A percentile compares a stretch with the other conserved stretches of the same genome.
Conservation (phyloP, 2,888 invertebrate species). For the Ryuthela nishihirai region DNA sequence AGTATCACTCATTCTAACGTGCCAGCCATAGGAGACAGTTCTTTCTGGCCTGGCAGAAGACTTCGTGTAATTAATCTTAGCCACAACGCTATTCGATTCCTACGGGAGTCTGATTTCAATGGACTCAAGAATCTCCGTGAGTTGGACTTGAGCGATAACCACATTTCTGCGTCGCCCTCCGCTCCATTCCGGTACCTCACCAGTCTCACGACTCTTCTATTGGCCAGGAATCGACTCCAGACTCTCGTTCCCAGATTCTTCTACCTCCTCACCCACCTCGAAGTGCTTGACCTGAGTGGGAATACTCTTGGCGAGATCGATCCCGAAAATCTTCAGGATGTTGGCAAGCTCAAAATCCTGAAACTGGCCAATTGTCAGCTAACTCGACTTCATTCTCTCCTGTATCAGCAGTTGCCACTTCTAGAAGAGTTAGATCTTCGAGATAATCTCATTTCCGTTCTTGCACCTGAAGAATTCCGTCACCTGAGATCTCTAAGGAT, state of each 20-base stretch:
- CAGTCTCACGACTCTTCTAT: constrained; percentile 62
- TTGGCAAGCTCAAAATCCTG: constrained; percentile 66
- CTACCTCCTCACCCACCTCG: constrained; percentile 51
- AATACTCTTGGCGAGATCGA: constrained; percentile 69
- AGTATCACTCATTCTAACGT: constrained; percentile 63
- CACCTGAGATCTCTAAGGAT: constrained; percentile 36
- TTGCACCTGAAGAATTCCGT: constrained; percentile 40
- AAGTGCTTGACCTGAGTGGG: constrained; percentile 67
- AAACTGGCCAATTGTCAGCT: constrained; percentile 69
- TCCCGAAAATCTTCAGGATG: constrained; percentile 76
- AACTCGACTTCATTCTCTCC: constrained; percentile 64
- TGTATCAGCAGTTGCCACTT: constrained; percentile 68
- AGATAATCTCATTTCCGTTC: constrained; percentile 59
- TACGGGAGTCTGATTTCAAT: constrained; percentile 69
- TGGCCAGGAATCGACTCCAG: constrained; percentile 54
- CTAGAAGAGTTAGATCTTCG: constrained; percentile 71
- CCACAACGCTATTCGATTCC: constrained; percentile 65
- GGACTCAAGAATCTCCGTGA: constrained; percentile 68
- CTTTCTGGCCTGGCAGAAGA: constrained; percentile 61
- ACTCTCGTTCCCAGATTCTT: constrained; percentile 45
- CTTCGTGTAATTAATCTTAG: constrained; percentile 62
- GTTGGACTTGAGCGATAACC: constrained; percentile 68
- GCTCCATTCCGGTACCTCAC: constrained; percentile 70
- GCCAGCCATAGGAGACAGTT: constrained; percentile 71
- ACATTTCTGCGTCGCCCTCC: constrained; percentile 68